These are phyloP conservation scores for Lagopus leucura DNA, from an alignment of 2,113 vertebrate species.

Conservation along the genomic window DNA sequence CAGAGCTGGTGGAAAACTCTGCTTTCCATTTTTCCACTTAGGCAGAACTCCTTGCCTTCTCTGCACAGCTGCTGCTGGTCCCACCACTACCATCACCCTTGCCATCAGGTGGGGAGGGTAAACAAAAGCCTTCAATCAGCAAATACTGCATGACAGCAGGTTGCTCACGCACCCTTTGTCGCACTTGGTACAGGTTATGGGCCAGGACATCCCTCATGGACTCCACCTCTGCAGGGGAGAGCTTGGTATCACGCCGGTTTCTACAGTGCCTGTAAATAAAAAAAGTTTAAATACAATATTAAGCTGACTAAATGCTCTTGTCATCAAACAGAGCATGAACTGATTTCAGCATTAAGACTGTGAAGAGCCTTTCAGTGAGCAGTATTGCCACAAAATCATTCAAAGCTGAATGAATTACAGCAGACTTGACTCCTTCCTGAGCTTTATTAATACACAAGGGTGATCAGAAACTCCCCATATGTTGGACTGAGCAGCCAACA, in stretches of 20 bases:
- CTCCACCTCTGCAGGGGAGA: constrained; percentile 82
- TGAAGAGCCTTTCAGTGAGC: neutral
- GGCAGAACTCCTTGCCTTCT: neutral
- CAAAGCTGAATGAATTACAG: neutral
- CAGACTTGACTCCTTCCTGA: neutral
- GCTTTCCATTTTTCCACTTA: neutral
- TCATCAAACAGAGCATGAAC: neutral
- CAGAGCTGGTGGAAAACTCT: rapidly evolving
- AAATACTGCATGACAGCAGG: neutral
- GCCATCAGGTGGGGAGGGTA: neutral
- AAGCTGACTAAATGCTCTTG: neutral
- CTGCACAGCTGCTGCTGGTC: rapidly evolving
- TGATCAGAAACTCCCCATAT: neutral
- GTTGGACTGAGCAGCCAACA: neutral
- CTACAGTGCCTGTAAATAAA: constrained; percentile 69
- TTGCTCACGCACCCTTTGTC: constrained; percentile 82
- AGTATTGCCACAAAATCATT: neutral
- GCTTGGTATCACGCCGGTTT: constrained; percentile 61
- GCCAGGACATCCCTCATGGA: constrained; percentile 89
- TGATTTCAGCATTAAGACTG: neutral
- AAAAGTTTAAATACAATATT: neutral
- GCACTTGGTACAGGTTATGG: constrained; percentile 91
- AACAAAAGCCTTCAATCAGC: neutral
- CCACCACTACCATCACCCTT: rapidly evolving
- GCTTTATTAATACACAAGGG: neutral